Conservation (phyloP, 2,888 invertebrate genomes). For the Parnassius mnemosyne region DNA sequence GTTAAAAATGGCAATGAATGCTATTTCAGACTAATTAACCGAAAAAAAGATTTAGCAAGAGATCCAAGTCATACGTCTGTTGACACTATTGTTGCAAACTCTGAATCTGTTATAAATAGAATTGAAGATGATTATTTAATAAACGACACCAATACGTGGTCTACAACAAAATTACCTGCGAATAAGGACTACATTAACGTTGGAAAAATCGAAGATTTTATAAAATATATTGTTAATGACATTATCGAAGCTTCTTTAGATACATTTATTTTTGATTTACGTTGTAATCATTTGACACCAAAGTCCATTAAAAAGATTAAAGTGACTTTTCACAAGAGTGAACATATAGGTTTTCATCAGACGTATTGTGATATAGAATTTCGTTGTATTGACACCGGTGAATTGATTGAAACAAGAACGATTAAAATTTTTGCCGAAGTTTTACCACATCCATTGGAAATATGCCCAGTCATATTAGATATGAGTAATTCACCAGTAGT, state of each 20-base stretch:
- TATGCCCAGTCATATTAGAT: constrained; percentile 57
- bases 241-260: constrained; percentile 50
- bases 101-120: constrained; percentile 43
- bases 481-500: constrained; percentile 51
- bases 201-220: constrained; percentile 31
- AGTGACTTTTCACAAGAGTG: constrained; percentile 54
- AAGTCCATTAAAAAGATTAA: constrained; percentile 41
- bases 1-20: constrained; percentile 39
- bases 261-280: constrained; percentile 52
- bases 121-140: constrained; percentile 35
- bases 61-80: constrained; percentile 38
- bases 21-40: constrained; percentile 55
- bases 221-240: constrained; percentile 42
- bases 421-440: constrained; percentile 56
- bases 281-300: constrained; percentile 45
- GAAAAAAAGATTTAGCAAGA: constrained; percentile 36
- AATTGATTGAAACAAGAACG: constrained; percentile 43
- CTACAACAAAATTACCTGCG: neutral
- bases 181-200: constrained; percentile 8
- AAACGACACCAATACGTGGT: constrained; percentile 18
- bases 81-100: constrained; percentile 36
- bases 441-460: constrained; percentile 55
- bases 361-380: constrained; percentile 54
- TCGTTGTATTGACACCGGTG: constrained; percentile 41
- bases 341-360: constrained; percentile 60